Evolutionary conservation across 2,888 invertebrate species (phyloP).

Genomic region (Synanthedon vespiformis): DNA sequence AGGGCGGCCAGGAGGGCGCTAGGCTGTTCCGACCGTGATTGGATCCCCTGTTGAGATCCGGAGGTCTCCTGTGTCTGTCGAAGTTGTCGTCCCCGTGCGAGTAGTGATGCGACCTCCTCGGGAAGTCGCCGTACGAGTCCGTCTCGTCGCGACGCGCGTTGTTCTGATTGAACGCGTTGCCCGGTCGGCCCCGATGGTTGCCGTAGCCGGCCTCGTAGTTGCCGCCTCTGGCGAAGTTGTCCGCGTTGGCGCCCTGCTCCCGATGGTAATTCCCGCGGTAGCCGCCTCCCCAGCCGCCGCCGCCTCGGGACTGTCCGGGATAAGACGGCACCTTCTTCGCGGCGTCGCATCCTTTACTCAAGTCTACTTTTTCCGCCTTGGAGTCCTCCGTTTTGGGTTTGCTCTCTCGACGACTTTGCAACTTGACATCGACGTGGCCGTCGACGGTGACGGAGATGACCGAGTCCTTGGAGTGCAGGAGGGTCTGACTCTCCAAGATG

Average conservation of each 20-base stretch:
- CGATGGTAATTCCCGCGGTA: conserved; percentile 45
- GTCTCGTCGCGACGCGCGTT: conserved; percentile 25
- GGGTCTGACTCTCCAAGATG: conserved; percentile 78
- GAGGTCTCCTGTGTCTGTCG: conserved; percentile 12
- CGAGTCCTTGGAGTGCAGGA: conserved; percentile 75
- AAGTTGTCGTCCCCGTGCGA: conserved; percentile 25
- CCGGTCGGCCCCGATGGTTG: conserved; percentile 21
- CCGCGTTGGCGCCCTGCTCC: conserved; percentile 19
- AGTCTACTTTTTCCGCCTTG: conserved; percentile 20
- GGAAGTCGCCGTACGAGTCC: conserved; percentile 25
- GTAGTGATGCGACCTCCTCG: conserved; percentile 31
- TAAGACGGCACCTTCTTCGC: conserved; percentile 73
- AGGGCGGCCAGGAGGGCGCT: conserved; percentile 28
- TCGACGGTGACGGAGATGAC: conserved; percentile 71
- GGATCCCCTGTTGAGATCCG: conserved; percentile 11
- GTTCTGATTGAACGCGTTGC: conserved; percentile 11
- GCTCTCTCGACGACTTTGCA: conserved; percentile 17
- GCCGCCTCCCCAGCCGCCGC: conserved; percentile 45
- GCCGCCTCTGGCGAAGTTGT: conserved; percentile 16
- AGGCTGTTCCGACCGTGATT: conserved; percentile 11
- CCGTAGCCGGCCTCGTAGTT: conserved; percentile 18
- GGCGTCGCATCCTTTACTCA: conserved; percentile 28
- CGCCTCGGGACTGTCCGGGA: conserved; percentile 69
- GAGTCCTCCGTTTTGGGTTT: conserved; percentile 5
- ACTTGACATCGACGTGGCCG: conserved; percentile 71